Base-by-base conservation (phyloP, 92 coral and sea anemone genomes). In the Ricordea florida region DNA sequence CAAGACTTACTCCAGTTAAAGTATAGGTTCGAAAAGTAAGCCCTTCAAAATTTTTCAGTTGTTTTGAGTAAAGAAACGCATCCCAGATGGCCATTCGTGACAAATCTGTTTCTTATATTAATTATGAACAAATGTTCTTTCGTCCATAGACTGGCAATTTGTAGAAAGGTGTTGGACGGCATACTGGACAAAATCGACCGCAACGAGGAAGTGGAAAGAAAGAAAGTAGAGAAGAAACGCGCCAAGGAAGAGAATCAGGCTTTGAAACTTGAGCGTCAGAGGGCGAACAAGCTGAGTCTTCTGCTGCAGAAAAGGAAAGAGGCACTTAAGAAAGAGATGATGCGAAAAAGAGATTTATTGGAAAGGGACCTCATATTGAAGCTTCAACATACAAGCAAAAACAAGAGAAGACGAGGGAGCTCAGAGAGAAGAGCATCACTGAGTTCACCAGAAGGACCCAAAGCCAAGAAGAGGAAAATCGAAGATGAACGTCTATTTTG, bases 221-320 rank as follows among this genome's bases (percentile, higher is more conserved):
- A 34, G 66, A 91, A 78, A 44, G 96, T 88, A 55, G 65, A 67
- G 79, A 92, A 87, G 34, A 81, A 87, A 72, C 83, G 84, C 47
- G 93, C 89, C 24, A 87, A 79, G 26, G 92, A 80, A 38, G 91
- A 91, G 38, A 89, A 11, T 45, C 76, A 57, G 65, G 87, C 74
- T 16, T 66, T 89, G 25, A 92, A 84, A 68, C 57, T 82, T 45
- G 97, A 90, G 69, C 67, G 90, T 33, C 74, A 85, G 37, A 96
- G 89, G 59, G 75, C 87, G 26, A 72, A 42, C 60, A 96, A 89
- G 62, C 91, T 96, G 47, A 91, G 90, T 32, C 80, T 62, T 33
- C 81, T 92, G 15, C 71, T 96, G 27, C 91, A 92, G 44, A 96
- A 96, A 74, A 79, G 99, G 23, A 96, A 96, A 57, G 99, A 96